Evolutionary conservation across 2,888 invertebrate species (phyloP), one percentile per base, ranked within the genome.

Genomic region (Orchestes rusci): DNA sequence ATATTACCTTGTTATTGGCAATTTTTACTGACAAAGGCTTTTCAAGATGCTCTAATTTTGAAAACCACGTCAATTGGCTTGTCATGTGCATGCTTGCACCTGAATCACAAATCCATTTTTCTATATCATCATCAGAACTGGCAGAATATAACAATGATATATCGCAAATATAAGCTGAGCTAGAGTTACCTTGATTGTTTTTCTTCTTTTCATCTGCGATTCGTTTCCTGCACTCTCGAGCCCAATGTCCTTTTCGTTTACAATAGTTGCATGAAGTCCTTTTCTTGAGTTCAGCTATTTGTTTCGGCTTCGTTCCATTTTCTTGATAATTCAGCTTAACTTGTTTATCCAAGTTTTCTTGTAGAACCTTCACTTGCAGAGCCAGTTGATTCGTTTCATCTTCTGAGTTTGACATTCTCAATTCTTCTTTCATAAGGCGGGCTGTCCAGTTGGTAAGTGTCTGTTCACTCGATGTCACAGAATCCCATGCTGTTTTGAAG

Each of bases 61-160:
- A 19, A 33, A 57, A 45, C 51, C 51, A 54, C 32, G 50, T 37
- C 2, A 45, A 42, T 17, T 51, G 45, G 10, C 41, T 16, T 1
- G 53, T 52, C 28, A 56, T 51, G 28, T 57, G 56, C 27, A 44
- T 40, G 28, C 53, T 57, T 1, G 56, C 56, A 37, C 56, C 52
- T 16, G 55, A 57, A 49, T 56, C 55, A 39, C 50, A 53, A 20
- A 55, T 51, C 55, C 55, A 57, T 27, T 52, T 43, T 0, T 46
- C 44, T 23, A 18, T 16, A n/a, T 46, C 44, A 16, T 45, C 39
- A n/a, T 40, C 44, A 28, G 36, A 36, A 12, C 43, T 48, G 4
- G 44, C 35, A 17, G 39, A 39, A 32, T 41, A 44, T 13, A 48
- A 19, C 12, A 31, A 15, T 15, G 43, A 43, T 8, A 52, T 36